Base-by-base conservation (phyloP, 2,797 vertebrate species). In the Melanotaenia pygmaea region DNA sequence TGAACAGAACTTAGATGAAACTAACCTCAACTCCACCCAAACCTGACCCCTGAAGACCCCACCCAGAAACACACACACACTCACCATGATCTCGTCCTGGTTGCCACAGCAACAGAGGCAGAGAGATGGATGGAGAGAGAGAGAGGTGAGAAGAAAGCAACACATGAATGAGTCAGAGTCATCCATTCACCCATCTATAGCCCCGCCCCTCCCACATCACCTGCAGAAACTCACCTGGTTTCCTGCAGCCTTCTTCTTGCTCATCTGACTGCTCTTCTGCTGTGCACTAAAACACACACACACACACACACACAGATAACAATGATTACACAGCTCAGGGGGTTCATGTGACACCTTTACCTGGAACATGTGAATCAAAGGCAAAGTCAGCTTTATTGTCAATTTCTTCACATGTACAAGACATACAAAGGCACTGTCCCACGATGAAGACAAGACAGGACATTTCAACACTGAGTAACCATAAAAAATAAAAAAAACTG, bases 31-130 rank as follows among this genome's bases (percentile, higher is more conserved):
- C 11, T 1, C 0, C 20, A 56, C 20, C 59, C 20, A 10, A 47
- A 30, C 26, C 1, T 8, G 30, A 6, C 14, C 14, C 26, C 12
- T 30, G 47, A 35, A 8, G 32, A 3, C 51, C 16, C 4, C 11
- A 34, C 38, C 47, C 66, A 45, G 37, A 63, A 2, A 24, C 51
- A 64, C 56, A 61, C 59, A 64, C 67, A 74, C 73, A 97, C 97
- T 97, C 94, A 98, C 97, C 97, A 98, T 96, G 94, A 98, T 98
- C 94, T 98, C 97, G 90, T 98, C 97, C 97, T 98, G 94, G 94
- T 96, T 95, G 94, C 94, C 95, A 90, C 90, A 93, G 94, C 94
- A 95, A 95, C 93, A 94, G 67, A 91, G 88, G 72, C 91, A 95
- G 89, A 93, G 90, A 95, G 66, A 82, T 66, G 74, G 66, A 79